Percentiles rank a stretch among this genome's conserved stretches.
Conservation (phyloP, 2,888 invertebrate genomes). For the Campoletis raptor region DNA sequence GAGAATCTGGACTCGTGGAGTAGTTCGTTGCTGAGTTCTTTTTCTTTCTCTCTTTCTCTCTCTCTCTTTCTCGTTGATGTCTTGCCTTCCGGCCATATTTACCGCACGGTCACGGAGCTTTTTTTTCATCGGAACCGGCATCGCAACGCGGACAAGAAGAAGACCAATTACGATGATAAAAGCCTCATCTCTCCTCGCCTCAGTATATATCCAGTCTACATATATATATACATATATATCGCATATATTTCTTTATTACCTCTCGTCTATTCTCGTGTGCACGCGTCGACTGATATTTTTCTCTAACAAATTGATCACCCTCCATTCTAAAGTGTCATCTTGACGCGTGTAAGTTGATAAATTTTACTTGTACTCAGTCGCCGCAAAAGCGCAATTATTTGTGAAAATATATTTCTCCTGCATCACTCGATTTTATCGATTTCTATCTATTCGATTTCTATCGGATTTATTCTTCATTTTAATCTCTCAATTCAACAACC, state of each 20-base stretch:
- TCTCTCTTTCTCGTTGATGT: slow-evolving; percentile 42
- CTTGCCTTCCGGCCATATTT: slow-evolving; percentile 47
- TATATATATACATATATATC: slow-evolving; percentile 3
- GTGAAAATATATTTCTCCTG: not conserved
- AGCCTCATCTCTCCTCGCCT: slow-evolving; percentile 69
- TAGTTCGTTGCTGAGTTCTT: slow-evolving; percentile 2
- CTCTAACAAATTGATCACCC: slow-evolving; percentile 40
- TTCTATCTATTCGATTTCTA: too few species aligned
- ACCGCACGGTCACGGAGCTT: slow-evolving; percentile 53
- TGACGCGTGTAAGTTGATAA: not conserved
- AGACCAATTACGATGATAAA: slow-evolving; percentile 80
- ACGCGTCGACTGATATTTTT: slow-evolving; percentile 23
- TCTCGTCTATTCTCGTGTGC: slow-evolving; percentile 43
- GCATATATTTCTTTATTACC: slow-evolving; percentile 8
- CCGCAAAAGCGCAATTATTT: not conserved
- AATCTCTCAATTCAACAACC: not conserved
- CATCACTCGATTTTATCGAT: not conserved
- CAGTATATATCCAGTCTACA: slow-evolving; percentile 32
- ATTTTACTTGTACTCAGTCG: slow-evolving; percentile 9
- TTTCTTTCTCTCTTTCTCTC: not conserved
- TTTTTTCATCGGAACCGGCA: slow-evolving; percentile 71
- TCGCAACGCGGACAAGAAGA: slow-evolving; percentile 80
- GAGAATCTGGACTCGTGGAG: slow-evolving; percentile 27
- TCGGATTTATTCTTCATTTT: not conserved
- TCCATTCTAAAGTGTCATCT: not conserved